These are phyloP conservation scores for Cephalopholis sonnerati DNA, from an alignment of 2,113 vertebrate genomes.

Conservation along the genomic window DNA sequence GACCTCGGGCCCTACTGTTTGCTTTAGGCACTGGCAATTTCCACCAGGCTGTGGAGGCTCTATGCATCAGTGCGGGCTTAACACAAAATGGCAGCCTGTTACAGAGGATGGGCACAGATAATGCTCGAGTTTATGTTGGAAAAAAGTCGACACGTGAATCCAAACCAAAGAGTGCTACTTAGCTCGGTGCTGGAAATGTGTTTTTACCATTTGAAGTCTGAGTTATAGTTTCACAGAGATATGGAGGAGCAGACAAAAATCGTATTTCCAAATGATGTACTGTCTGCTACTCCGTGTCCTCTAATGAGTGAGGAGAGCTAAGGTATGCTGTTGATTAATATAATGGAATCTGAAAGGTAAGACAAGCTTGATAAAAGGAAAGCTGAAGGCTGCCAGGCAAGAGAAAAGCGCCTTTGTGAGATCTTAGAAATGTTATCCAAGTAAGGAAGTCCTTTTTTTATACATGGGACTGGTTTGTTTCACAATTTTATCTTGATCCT, in stretches of 20 bases:
- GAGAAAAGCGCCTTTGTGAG: conserved; percentile 61
- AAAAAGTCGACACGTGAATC: conserved; percentile 17
- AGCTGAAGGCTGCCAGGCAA: conserved; percentile 52
- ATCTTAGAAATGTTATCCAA: conserved; percentile 70
- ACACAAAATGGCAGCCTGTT: conserved; percentile 71
- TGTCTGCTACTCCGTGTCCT: conserved; percentile 28
- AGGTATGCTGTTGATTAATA: conserved; percentile 73
- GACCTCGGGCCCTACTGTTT: conserved; percentile 73
- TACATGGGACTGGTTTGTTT: conserved; percentile 59
- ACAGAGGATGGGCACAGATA: conserved; percentile 50
- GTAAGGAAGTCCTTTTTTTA: conserved; percentile 52
- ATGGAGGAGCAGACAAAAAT: conserved; percentile 27
- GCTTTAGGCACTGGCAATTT: conserved; percentile 75
- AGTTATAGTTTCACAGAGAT: conserved; percentile 21
- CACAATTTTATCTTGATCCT: conserved; percentile 66
- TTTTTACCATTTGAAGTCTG: conserved; percentile 28
- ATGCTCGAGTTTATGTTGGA: conserved; percentile 22
- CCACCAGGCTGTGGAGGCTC: conserved; percentile 65
- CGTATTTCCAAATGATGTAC: conserved; percentile 30
- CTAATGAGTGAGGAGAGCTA: conserved; percentile 66
- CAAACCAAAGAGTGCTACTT: conserved; percentile 23
- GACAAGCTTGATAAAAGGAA: conserved; percentile 73
- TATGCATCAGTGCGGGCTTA: conserved; percentile 69
- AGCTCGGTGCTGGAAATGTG: conserved; percentile 22
- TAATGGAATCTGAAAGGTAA: conserved; percentile 78